Evolutionary conservation across 2,113 vertebrate species (phyloP).

Genomic region (Strix aluco): DNA sequence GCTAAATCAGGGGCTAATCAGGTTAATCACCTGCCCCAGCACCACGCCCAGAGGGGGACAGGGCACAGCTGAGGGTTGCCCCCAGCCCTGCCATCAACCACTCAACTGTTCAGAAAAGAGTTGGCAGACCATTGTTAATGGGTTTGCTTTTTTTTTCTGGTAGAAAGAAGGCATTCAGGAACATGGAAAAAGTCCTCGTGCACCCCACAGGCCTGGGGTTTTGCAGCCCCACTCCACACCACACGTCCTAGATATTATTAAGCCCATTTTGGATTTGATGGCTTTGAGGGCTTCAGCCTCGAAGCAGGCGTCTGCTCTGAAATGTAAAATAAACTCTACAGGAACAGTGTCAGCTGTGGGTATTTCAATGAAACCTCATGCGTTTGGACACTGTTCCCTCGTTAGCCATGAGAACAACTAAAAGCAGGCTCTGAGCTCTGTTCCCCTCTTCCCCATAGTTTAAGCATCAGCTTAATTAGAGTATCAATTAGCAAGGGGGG

Average conservation of each 20-base stretch:
- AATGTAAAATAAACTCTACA: rapidly evolving
- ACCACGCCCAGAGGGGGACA: rapidly evolving
- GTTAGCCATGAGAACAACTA: rapidly evolving
- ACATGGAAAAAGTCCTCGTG: rapidly evolving
- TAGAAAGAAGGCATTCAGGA: not conserved
- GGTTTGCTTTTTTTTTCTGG: not conserved
- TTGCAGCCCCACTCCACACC: rapidly evolving
- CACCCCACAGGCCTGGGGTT: rapidly evolving
- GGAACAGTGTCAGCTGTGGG: not conserved
- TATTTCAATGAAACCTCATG: too few relatives aligned
- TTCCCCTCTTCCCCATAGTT: not conserved
- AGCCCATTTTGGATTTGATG: rapidly evolving
- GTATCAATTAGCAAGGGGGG: not conserved
- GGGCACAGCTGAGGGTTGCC: not conserved
- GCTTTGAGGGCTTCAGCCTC: too few relatives aligned
- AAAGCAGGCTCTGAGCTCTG: not conserved
- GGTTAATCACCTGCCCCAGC: not conserved
- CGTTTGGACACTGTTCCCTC: rapidly evolving
- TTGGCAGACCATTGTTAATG: rapidly evolving
- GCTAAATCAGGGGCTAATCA: not conserved
- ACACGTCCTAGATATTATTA: rapidly evolving
- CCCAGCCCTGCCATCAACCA: rapidly evolving
- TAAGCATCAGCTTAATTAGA: not conserved
- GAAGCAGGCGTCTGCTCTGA: rapidly evolving
- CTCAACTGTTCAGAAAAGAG: too few relatives aligned